Conservation (phyloP, 2,797 vertebrate genomes). For the Gallirallus australis region DNA sequence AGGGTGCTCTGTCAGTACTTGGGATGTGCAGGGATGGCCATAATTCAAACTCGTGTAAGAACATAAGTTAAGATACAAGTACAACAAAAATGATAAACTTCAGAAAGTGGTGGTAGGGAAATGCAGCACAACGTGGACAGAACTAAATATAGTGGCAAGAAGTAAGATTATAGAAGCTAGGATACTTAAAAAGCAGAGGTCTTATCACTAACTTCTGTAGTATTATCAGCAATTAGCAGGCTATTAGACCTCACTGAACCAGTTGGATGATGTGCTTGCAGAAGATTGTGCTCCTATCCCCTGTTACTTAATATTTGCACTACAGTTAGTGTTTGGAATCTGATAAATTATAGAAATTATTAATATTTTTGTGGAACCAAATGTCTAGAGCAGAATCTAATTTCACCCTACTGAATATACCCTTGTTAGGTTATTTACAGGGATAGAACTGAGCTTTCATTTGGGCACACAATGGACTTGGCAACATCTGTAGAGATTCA, state of each 20-base stretch:
- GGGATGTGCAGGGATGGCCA: background rate
- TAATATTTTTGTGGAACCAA: background rate
- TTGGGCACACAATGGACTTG: background rate
- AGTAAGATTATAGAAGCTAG: background rate
- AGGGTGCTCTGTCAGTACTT: background rate
- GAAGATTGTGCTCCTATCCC: background rate
- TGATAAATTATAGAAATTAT: background rate
- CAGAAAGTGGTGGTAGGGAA: background rate
- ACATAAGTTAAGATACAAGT: background rate
- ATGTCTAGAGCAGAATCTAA: background rate
- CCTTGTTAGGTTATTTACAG: background rate
- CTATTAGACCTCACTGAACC: constrained; percentile 49
- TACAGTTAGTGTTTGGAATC: constrained; percentile 22
- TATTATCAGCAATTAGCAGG: background rate
- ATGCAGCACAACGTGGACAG: background rate
- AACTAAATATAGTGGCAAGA: background rate
- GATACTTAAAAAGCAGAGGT: background rate
- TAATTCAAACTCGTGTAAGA: background rate
- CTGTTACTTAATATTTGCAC: constrained; percentile 31
- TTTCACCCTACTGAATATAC: background rate
- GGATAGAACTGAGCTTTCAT: background rate
- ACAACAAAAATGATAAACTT: background rate
- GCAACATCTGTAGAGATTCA: background rate
- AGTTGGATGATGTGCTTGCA: constrained; percentile 24
- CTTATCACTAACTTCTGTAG: background rate